A percentile compares a stretch with the other conserved stretches of the same genome.
phyloP scores from a whole-genome alignment of 2,888 invertebrate species.

The Pseudococcus longispinus region DNA sequence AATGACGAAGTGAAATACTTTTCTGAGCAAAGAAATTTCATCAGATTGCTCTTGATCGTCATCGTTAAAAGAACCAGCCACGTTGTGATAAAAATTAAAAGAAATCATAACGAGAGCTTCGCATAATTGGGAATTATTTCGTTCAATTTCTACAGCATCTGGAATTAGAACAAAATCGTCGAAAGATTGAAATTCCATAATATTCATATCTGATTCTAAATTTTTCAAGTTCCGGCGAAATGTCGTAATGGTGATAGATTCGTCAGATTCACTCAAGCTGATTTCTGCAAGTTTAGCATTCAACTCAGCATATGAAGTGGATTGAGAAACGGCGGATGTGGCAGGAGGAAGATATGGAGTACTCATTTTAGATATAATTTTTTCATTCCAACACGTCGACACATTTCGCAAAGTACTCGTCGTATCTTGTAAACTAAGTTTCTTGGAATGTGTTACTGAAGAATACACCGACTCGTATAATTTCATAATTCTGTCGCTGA shows the following conservation, averaged over 20 bases:
- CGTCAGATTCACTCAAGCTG: neutral
- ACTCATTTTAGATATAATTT: neutral
- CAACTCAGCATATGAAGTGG: neutral
- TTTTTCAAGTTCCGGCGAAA: neutral
- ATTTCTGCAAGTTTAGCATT: neutral
- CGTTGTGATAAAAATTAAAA: slow-evolving; percentile 2
- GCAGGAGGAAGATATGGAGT: neutral
- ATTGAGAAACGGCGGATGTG: neutral
- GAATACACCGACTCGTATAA: neutral
- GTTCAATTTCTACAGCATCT: neutral
- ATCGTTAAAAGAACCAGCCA: neutral
- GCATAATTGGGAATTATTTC: neutral
- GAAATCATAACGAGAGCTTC: neutral
- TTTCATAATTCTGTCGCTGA: neutral
- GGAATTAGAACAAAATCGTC: neutral
- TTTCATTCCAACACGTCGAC: neutral
- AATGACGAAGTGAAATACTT: neutral
- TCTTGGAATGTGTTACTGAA: neutral
- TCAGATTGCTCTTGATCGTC: neutral
- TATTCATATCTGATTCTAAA: neutral
- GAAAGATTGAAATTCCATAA: neutral
- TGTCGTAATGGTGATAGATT: neutral
- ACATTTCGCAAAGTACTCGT: neutral
- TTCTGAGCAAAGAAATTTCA: neutral
- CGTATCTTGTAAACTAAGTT: neutral